A percentile compares a stretch with the other conserved stretches of the same genome.
These are phyloP conservation scores for Sebastes matsubarae DNA, from an alignment of 2,797 vertebrate species.

Conservation along the genomic window DNA sequence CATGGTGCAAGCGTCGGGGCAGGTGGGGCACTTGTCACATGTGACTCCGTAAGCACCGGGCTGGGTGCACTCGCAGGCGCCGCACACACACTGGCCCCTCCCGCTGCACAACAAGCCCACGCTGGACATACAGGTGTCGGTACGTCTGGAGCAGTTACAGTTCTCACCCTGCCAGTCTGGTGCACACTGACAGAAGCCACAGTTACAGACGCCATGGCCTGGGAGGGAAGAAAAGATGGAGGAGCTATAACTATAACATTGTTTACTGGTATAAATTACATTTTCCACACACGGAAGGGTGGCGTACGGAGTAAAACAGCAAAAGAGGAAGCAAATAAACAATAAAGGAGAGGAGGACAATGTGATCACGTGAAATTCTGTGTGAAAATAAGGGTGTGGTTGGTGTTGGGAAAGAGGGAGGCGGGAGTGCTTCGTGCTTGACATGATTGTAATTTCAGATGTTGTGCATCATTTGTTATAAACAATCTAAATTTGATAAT, in stretches of 20 bases:
- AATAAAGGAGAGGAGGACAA: background rate
- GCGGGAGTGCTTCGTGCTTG: background rate
- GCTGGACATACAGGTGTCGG: conserved; percentile 93
- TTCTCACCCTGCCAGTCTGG: conserved; percentile 95
- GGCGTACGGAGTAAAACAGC: background rate
- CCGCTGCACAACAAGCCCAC: conserved; percentile 93
- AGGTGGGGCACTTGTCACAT: conserved; percentile 98
- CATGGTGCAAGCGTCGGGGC: conserved; percentile 95
- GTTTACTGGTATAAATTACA: background rate
- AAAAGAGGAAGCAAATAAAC: background rate
- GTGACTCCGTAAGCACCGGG: conserved; percentile 93
- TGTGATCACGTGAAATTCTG: background rate
- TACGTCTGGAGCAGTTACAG: conserved; percentile 96
- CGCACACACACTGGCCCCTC: conserved; percentile 91
- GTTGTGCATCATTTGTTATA: background rate
- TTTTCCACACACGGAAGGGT: background rate
- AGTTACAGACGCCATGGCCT: conserved; percentile 95
- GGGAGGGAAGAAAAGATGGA: background rate
- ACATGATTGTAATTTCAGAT: background rate
- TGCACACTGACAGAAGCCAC: conserved; percentile 93
- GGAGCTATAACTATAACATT: background rate
- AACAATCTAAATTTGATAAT: background rate
- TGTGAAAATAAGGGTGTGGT: background rate
- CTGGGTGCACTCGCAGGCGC: conserved; percentile 93
- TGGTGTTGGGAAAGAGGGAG: background rate